Base-by-base conservation (phyloP, 2,888 invertebrate genomes). In the Sesamia inferens region DNA sequence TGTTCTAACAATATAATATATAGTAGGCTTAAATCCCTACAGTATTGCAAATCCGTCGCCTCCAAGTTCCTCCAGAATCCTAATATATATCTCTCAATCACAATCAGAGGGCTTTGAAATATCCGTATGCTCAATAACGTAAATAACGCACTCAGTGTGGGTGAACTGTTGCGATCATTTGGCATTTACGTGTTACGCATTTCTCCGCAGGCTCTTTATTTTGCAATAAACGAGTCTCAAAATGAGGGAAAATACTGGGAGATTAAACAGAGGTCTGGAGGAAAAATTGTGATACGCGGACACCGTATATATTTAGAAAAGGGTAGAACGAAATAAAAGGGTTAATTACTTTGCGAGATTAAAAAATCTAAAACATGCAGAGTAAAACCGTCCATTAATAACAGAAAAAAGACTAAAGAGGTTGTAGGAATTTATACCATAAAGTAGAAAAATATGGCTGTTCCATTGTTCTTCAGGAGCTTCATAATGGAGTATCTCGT, bases 401-500 rank as follows among this genome's bases (percentile, higher is more conserved):
- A 70, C 22, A 68, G 47, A 61, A 51, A 51, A 59, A 70, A 8
- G 39, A 51, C 31, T 51, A 62, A 59, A 76, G 13, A 51, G 59
- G 44, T 44, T 42, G 72, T 64, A 72, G 47, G 70, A 72, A 75
- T 63, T 51, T 70, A 59, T 16, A 74, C 48, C 65, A 66, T 76
- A 63, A 54, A 76, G 11, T 10, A 55, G 63, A 8, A 55, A n/a
- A 62, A 55, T 55, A 74, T 74, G 24, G 59, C 6, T 8, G 58
- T 39, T 48, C 70, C 65, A 76, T 83, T 75, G 74, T 39, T 48
- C 65, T 55, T 58, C 11, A 64, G 54, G 63, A 47, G 7, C 47
- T 55, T 59, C 48, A 57, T 72, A 78, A 81, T 81, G 58, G 66
- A 64, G 24, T 65, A 67, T 48, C 68, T 66, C 62, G 47, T 77